Percentiles rank a stretch among this genome's conserved stretches.
Evolutionary conservation across 2,888 invertebrate species (phyloP).

Genomic region (Rambutsinella grinnellia): DNA sequence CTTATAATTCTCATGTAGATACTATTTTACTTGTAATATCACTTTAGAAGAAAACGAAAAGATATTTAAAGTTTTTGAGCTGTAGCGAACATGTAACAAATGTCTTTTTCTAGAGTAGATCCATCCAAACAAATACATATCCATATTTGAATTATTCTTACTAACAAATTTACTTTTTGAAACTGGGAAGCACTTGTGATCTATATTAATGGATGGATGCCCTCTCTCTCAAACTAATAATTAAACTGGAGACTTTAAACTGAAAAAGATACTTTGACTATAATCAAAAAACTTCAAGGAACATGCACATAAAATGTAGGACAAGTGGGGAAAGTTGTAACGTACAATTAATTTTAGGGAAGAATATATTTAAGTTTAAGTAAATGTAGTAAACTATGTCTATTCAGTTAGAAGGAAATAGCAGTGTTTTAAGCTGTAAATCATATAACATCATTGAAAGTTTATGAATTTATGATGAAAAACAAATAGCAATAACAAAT

Average conservation of each 20-base stretch:
- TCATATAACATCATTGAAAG: no score
- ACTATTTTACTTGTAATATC: no score
- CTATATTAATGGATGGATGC: no score
- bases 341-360: neutral
- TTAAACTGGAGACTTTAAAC: neutral
- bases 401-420: no score
- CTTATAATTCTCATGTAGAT: no score
- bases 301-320: neutral
- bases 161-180: neutral
- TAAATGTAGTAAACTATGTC: no score
- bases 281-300: constrained; percentile 1
- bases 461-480: no score
- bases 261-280: neutral
- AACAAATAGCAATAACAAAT: constrained; percentile 22
- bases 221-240: neutral
- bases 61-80: no score
- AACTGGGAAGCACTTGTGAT: neutral
- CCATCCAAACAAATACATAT: constrained; percentile 43
- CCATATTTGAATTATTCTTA: neutral
- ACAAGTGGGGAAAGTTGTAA: neutral
- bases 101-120: constrained; percentile 13
- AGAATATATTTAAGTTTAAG: no score
- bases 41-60: no score
- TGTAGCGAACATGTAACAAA: no score
- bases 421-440: no score